Evolutionary conservation across 2,113 vertebrate genomes (phyloP).

Genomic region (Heterotis niloticus): DNA sequence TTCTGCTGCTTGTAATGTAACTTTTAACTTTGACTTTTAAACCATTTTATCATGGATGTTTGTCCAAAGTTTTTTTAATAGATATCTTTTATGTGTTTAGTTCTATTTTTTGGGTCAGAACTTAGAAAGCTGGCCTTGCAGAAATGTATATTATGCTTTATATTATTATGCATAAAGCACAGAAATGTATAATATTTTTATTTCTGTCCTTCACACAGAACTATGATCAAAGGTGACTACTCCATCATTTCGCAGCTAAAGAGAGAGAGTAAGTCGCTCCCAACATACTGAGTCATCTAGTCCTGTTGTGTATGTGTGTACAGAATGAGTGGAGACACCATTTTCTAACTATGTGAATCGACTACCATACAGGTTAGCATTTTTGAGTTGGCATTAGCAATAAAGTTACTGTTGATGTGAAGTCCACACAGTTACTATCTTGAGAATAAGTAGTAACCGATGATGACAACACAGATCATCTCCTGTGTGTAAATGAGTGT

Average conservation of each 20-base stretch:
- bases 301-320: not conserved
- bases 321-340: conserved; percentile 8
- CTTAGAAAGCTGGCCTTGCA: not conserved
- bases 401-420: too few relatives aligned
- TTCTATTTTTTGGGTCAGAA: not conserved
- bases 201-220: conserved; percentile 58
- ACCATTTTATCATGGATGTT: not conserved
- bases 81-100: not conserved
- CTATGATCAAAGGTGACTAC: conserved; percentile 76
- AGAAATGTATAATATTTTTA: not conserved
- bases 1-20: not conserved
- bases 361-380: too few relatives aligned
- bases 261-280: conserved; percentile 59
- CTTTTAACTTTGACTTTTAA: not conserved
- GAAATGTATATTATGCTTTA: not conserved
- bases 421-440: too few relatives aligned
- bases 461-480: not conserved
- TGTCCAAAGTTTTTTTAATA: not conserved
- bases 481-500: not conserved
- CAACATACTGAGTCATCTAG: not conserved
- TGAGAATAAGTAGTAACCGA: not conserved
- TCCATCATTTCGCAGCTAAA: conserved; percentile 75
- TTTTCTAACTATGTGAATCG: not conserved
- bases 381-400: too few relatives aligned
- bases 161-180: too few relatives aligned